Evolutionary conservation across 92 coral and sea anemone species (phyloP), one percentile per base, ranked within the genome.

Genomic region (Zoanthus sansibaricus): DNA sequence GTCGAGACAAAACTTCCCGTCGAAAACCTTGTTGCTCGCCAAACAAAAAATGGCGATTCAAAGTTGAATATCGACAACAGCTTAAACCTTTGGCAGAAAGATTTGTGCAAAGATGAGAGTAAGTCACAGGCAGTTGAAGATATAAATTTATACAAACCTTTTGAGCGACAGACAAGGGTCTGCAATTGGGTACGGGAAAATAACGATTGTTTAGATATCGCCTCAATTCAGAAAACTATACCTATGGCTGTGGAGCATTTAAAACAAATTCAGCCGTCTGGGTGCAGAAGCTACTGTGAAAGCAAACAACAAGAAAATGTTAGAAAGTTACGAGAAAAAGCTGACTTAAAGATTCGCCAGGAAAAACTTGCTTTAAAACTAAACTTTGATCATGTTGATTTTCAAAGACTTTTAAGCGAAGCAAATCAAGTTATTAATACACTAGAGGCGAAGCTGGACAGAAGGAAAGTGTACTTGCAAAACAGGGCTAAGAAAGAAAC

Each of bases 331-430:
- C 93, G 93, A 16, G 83, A 83, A 67, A 91, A 85, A 67, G 62
- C 77, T 30, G 72, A 89, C 56, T 77, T 88, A 37, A 91, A 83
- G 20, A 79, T 82, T 70, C 93, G 93, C 49, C 93, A 91, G 76
- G 72, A 77, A 14, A 91, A 88, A 54, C 92, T 83, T 49, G 87
- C 82, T 47, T 55, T 62, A 77, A 91, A 91, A 82, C 17, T 91
- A 42, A 84, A 83, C 61, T 88, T 87, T 13, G 93, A 91, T 47
- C 84, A 83, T 58, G 67, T 82, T n/a, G 93, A 90, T 6, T 83
- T 80, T 15, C 75, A 72, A 52, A 77, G 86, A 54, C 87, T 87
- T 6, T 73, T 91, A 25, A 31, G 44, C 49, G 85, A 88, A 56
- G 93, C 93, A 1, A 87, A 88, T 3, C 77, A 88, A 12, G 18